Evolutionary conservation across 2,888 invertebrate genomes (phyloP).

Genomic region (Alloplasta piceator): DNA sequence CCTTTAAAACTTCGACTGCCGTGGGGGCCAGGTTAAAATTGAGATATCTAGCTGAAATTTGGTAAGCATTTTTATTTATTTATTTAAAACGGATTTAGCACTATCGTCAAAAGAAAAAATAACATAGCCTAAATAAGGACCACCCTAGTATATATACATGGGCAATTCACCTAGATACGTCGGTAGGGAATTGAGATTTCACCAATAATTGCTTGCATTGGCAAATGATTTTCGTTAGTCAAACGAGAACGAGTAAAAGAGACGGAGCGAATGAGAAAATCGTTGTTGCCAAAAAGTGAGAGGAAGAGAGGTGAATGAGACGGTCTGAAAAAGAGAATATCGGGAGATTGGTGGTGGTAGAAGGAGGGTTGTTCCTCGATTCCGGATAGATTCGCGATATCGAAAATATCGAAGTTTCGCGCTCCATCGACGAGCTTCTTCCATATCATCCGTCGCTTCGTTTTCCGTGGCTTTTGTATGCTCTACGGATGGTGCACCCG

Average conservation of each 20-base stretch:
- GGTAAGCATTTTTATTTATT: no score
- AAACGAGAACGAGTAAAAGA: constrained; percentile 4
- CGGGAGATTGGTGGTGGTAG: constrained; percentile 28
- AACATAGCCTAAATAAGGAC: no score
- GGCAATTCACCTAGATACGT: constrained; percentile 20
- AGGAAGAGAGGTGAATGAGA: constrained; percentile 37
- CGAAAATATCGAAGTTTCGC: constrained; percentile 34
- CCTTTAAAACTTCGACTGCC: no score
- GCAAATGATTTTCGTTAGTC: constrained; percentile 53
- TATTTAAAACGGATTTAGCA: no score
- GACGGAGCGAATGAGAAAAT: constrained; percentile 22
- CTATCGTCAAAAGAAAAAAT: no score
- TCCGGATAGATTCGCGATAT: constrained; percentile 37
- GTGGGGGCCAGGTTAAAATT: no score
- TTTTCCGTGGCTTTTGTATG: constrained; percentile 7
- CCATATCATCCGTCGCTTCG: neutral
- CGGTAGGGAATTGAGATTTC: constrained; percentile 58
- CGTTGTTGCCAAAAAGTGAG: constrained; percentile 6
- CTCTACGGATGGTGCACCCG: constrained; percentile 14
- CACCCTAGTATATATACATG: constrained; percentile 4
- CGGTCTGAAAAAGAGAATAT: constrained; percentile 29
- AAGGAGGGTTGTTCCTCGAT: constrained; percentile 16
- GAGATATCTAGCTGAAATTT: no score
- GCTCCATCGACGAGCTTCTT: constrained; percentile 14
- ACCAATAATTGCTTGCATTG: constrained; percentile 63